These are phyloP conservation scores for Olivierus martensii DNA, from an alignment of 1,140 invertebrate genomes.

Conservation along the genomic window DNA sequence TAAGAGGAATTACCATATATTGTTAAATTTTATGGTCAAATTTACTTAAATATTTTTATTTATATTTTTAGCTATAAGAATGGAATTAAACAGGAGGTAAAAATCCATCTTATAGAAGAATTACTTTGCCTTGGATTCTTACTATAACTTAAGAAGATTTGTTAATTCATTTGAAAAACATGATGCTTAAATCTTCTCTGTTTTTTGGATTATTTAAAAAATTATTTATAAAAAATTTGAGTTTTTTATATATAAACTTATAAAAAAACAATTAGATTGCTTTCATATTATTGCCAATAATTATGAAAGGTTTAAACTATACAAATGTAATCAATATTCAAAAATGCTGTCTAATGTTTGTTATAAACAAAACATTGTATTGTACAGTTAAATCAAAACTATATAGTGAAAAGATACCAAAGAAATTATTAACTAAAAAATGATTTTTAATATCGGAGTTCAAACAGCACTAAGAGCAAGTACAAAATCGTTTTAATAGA, in stretches of 20 bases:
- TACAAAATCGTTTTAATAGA: too few species aligned
- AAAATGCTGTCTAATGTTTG: background rate
- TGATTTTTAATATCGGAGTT: background rate
- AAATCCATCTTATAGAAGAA: background rate
- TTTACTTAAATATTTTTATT: too few species aligned
- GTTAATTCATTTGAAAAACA: background rate
- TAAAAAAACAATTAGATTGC: too few species aligned
- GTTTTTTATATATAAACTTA: too few species aligned
- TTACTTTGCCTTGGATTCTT: background rate
- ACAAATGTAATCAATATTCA: background rate
- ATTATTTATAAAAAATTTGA: too few species aligned
- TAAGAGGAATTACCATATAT: too few species aligned
- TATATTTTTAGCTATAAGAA: too few species aligned
- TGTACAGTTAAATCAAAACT: background rate
- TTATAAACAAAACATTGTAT: background rate
- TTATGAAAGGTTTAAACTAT: background rate
- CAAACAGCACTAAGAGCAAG: too few species aligned
- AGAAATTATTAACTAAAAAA: background rate
- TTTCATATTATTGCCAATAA: too few species aligned
- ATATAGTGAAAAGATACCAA: background rate
- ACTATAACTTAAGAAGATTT: background rate
- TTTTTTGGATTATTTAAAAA: too few species aligned
- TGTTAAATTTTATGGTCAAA: too few species aligned
- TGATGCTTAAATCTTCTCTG: too few species aligned
- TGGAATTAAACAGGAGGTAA: background rate